Base-by-base conservation (phyloP, 2,797 vertebrate species). In the Malacoraja senta region DNA sequence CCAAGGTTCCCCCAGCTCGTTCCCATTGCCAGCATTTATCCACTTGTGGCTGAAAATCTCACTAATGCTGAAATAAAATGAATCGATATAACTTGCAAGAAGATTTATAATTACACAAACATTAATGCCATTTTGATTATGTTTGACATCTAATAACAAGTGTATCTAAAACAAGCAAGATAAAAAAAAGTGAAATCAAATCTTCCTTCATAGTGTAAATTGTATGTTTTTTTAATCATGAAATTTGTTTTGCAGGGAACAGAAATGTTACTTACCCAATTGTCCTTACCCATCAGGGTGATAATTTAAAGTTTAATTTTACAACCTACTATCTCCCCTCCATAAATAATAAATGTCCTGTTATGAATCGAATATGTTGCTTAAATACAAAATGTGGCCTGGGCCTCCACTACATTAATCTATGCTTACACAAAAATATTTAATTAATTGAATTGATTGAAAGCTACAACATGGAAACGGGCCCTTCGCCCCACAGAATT, bases 261-360 rank as follows among this genome's bases (percentile, higher is more conserved):
- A 32, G 58, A 53, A 65, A 63, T 86, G 29, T 86, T 32, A 32
- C 83, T 32, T 86, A 63, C 32, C 61, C 10, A 0, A 17, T 13
- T 86, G 29, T 63, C 58, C 83, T 63, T 29, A 32, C n/a, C 19
- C 26, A 86, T 15, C 21, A 15, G 58, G n/a, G 58, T 32, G 61
- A 65, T 29, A 58, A 86, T 63, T 32, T 86, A 86, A 86, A 7
- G 32, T 86, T 32, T 86, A 63, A n/a, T 86, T 83, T 86, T 86
- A 29, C 61, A 86, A 63, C 63, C n/a, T 15, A 63, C 3, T 32
- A 1, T n/a, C 58, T 29, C n/a, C 29, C 15, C 26, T 6, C 53
- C 61, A 4, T 6, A 53, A 71, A 21, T 6, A 19, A 71, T 1
- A 71, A 26, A 86, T n/a, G n/a, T 17, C 58, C 29, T n/a, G 83